phyloP scores from a whole-genome alignment of 2,113 vertebrate species.

The Spea multiplicata region DNA sequence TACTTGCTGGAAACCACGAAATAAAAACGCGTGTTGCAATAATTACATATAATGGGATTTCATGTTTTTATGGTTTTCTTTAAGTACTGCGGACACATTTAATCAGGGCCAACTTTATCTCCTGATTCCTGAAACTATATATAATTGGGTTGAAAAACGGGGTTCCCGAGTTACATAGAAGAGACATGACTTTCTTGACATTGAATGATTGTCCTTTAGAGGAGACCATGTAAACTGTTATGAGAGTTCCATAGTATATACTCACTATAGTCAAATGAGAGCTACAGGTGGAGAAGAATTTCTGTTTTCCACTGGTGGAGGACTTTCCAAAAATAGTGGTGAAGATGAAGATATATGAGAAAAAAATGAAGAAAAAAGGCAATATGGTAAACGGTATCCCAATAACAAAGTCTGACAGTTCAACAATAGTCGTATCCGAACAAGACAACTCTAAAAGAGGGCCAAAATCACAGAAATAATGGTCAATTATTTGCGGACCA shows the following conservation, averaged over 20 bases:
- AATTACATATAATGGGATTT: too few relatives aligned
- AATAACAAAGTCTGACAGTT: background rate
- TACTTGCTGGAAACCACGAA: too few relatives aligned
- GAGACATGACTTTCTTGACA: slow-evolving; percentile 16
- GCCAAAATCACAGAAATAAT: slow-evolving; percentile 6
- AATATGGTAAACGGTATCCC: slow-evolving; percentile 38
- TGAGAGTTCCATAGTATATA: slow-evolving; percentile 24
- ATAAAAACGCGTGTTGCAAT: too few relatives aligned
- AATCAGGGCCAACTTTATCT: too few relatives aligned
- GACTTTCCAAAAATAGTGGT: background rate
- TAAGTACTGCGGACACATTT: too few relatives aligned
- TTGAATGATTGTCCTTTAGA: background rate
- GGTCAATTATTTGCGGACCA: background rate
- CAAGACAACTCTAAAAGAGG: background rate
- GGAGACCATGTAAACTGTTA: background rate
- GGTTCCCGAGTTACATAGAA: too few relatives aligned
- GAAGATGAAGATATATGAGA: background rate
- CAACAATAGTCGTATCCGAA: background rate
- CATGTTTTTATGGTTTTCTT: too few relatives aligned
- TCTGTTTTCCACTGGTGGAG: background rate
- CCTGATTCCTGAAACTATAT: too few relatives aligned
- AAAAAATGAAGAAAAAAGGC: slow-evolving; percentile 50
- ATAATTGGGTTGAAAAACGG: too few relatives aligned
- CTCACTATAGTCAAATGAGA: background rate
- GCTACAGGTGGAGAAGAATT: too few relatives aligned